These are phyloP conservation scores for Poeciliopsis infans DNA, from an alignment of 2,797 vertebrate species.

Conservation along the genomic window DNA sequence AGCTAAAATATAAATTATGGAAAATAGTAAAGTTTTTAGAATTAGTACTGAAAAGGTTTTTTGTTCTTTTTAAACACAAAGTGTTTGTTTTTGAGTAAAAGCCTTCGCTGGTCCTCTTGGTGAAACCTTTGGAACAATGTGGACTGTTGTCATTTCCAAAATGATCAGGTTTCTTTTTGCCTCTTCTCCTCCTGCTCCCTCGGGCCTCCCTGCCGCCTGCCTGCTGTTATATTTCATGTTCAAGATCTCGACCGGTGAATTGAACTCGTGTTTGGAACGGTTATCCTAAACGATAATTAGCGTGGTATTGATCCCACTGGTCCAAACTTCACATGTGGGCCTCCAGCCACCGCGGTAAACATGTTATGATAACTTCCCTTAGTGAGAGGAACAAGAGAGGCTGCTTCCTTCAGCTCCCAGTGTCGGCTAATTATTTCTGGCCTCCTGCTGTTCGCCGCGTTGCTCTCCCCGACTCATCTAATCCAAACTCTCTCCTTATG, in stretches of 20 bases:
- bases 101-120: neutral
- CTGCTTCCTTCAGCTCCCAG: constrained; percentile 54
- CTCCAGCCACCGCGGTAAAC: constrained; percentile 59
- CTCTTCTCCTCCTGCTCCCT: constrained; percentile 3
- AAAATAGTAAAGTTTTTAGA: neutral
- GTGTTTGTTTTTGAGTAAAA: neutral
- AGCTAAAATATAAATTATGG: neutral
- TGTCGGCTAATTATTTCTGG: constrained; percentile 74
- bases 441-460: constrained; percentile 59
- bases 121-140: neutral
- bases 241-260: constrained; percentile 29
- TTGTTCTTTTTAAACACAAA: neutral
- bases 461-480: constrained; percentile 44
- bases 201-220: constrained; percentile 7
- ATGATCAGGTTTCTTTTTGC: neutral
- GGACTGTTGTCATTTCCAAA: neutral
- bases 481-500: constrained; percentile 59
- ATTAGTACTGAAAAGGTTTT: neutral
- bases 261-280: constrained; percentile 36
- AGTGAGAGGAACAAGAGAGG: constrained; percentile 31
- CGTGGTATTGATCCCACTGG: constrained; percentile 27
- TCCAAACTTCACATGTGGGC: constrained; percentile 20
- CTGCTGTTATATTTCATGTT: constrained; percentile 14
- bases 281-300: constrained; percentile 67
- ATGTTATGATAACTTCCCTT: constrained; percentile 64